phyloP scores from a whole-genome alignment of 1,140 invertebrate genomes.

The Heliothis subflexa region DNA sequence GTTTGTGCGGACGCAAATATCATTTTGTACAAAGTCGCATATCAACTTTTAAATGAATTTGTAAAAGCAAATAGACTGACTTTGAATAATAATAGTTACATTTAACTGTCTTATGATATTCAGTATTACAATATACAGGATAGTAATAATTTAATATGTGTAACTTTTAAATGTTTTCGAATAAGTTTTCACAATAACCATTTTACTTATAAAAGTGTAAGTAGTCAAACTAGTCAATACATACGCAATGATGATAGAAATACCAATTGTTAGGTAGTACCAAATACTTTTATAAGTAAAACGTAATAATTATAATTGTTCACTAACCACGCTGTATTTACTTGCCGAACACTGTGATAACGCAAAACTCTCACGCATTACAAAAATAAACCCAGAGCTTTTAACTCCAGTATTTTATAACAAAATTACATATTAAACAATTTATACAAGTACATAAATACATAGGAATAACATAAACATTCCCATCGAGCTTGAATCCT shows the following conservation, averaged over 20 bases:
- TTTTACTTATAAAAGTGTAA: conserved; percentile 25
- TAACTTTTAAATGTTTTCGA: conserved; percentile 33
- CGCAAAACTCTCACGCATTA: conserved; percentile 60
- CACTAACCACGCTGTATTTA: conserved; percentile 60
- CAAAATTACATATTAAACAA: conserved; percentile 55
- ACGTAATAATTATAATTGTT: conserved; percentile 13
- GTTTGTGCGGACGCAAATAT: conserved; percentile 38
- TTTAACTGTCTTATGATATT: conserved; percentile 56
- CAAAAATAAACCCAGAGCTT: conserved; percentile 38
- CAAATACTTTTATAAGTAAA: conserved; percentile 22
- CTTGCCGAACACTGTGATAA: conserved; percentile 69
- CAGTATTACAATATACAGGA: conserved; percentile 54
- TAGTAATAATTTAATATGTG: conserved; percentile 42
- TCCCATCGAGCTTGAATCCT: conserved; percentile 61
- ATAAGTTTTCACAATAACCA: conserved; percentile 30
- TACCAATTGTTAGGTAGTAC: conserved; percentile 7
- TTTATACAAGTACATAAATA: conserved; percentile 53
- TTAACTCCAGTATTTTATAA: conserved; percentile 26
- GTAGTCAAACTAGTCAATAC: conserved; percentile 8
- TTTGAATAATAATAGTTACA: conserved; percentile 43
- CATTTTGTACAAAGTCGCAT: conserved; percentile 55
- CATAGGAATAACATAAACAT: conserved; percentile 53
- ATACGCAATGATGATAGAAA: background rate
- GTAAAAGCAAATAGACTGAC: conserved; percentile 60
- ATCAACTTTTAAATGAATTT: conserved; percentile 56